A percentile compares a stretch with the other conserved stretches of the same genome.
These are phyloP conservation scores for Percopsis omiscomaycus DNA, from an alignment of 2,797 vertebrate genomes.

Conservation along the genomic window DNA sequence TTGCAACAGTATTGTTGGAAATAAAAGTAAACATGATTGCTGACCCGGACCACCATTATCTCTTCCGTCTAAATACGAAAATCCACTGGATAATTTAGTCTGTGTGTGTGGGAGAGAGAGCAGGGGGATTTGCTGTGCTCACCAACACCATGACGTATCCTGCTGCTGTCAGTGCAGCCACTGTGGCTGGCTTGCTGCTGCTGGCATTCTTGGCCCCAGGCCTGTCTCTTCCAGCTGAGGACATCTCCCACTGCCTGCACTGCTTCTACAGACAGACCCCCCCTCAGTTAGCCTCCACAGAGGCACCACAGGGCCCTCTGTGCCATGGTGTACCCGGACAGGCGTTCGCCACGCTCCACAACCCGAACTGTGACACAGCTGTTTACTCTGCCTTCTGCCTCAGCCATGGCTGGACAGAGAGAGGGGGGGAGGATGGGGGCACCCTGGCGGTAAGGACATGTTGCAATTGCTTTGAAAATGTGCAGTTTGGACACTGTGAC, in stretches of 20 bases:
- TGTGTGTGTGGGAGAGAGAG: conserved; percentile 37
- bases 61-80: conserved; percentile 61
- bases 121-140: conserved; percentile 58
- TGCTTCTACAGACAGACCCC: conserved; percentile 75
- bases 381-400: conserved; percentile 75
- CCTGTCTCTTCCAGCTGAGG: conserved; percentile 62
- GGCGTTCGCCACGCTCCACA: conserved; percentile 69
- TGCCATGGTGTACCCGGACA: conserved; percentile 71
- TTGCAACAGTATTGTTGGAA: too few species aligned
- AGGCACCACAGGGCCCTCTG: conserved; percentile 50
- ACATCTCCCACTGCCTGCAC: conserved; percentile 60
- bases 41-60: conserved; percentile 46
- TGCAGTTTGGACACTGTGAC: not conserved
- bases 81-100: conserved; percentile 66
- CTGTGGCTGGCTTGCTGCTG: conserved; percentile 64
- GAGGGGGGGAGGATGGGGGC: conserved; percentile 39
- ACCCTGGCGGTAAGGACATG: conserved; percentile 62
- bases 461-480: conserved; percentile 29
- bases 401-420: conserved; percentile 45
- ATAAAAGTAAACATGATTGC: too few species aligned
- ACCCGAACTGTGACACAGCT: conserved; percentile 65
- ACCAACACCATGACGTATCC: conserved; percentile 72
- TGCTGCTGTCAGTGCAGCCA: conserved; percentile 62
- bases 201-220: conserved; percentile 57
- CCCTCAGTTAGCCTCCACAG: conserved; percentile 51